phyloP scores from a whole-genome alignment of 2,113 vertebrate genomes.

The Himantopus leucocephalus region DNA sequence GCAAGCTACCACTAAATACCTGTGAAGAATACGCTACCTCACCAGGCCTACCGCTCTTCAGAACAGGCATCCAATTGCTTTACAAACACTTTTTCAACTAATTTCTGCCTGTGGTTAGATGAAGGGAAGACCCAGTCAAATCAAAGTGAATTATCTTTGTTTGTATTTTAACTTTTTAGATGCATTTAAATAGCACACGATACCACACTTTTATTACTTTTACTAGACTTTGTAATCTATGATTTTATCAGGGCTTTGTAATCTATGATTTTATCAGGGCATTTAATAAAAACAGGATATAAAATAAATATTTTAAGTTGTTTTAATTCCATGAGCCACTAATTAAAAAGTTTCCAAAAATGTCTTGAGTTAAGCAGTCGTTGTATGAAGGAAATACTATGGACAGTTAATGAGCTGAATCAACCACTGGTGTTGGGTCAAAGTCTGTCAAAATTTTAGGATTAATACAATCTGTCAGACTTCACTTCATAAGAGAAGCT shows the following conservation, averaged over 20 bases:
- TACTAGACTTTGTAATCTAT: neutral
- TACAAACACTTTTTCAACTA: neutral
- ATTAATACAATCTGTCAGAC: neutral
- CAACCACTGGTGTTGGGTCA: neutral
- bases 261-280: neutral
- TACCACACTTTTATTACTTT: neutral
- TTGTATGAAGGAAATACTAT: neutral
- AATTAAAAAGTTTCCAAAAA: neutral
- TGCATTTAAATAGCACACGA: neutral
- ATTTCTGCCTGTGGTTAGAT: neutral
- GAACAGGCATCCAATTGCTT: neutral
- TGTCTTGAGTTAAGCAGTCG: neutral
- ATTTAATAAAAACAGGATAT: neutral
- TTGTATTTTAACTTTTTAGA: neutral
- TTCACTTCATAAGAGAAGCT: neutral
- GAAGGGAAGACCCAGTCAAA: neutral
- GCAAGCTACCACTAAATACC: neutral
- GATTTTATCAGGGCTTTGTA: neutral
- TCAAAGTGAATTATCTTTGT: neutral
- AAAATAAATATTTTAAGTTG: neutral
- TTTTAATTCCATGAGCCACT: neutral
- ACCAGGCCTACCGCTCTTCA: neutral
- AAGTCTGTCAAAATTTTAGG: neutral
- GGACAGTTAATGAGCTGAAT: neutral
- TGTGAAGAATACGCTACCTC: neutral